A percentile compares a stretch with the other conserved stretches of the same genome.
Conservation (phyloP, 1,140 invertebrate species). For the Drosophila lini region DNA sequence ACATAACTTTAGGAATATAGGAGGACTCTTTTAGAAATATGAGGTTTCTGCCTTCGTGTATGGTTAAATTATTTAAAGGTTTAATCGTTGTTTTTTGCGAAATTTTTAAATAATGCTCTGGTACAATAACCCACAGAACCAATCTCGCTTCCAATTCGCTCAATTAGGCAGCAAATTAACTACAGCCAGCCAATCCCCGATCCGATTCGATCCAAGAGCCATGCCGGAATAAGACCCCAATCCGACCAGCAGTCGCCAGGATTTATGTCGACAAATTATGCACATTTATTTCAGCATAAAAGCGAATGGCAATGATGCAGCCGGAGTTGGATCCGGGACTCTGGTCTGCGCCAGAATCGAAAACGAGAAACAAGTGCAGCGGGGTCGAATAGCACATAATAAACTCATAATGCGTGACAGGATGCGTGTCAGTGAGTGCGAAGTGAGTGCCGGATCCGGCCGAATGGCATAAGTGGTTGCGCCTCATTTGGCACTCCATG, state of each 20-base stretch:
- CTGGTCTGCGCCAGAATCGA: constrained; percentile 2
- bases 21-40: not conserved
- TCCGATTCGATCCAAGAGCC: constrained; percentile 14
- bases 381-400: constrained; percentile 63
- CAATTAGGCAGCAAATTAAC: constrained; percentile 70
- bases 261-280: constrained; percentile 72
- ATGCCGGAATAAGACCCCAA: constrained; percentile 19
- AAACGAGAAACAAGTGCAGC: constrained; percentile 27
- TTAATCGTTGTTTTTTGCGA: not conserved
- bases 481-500: constrained; percentile 67
- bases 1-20: not conserved
- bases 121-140: not conserved
- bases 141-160: constrained; percentile 18
- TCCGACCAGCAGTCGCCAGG: constrained; percentile 25
- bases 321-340: constrained; percentile 8
- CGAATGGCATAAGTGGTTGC: constrained; percentile 57
- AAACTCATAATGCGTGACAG: constrained; percentile 69
- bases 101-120: not conserved
- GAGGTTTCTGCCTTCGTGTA: too few relatives aligned
- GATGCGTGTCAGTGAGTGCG: constrained; percentile 34
- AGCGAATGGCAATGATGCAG: constrained; percentile 36
- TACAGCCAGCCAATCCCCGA: constrained; percentile 14
- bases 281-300: constrained; percentile 67
- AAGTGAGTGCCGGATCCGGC: constrained; percentile 24
- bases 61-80: not conserved